A percentile compares a stretch with the other conserved stretches of the same genome.
Conservation (phyloP, 2,797 vertebrate species). For the Chromobotia macracanthus region DNA sequence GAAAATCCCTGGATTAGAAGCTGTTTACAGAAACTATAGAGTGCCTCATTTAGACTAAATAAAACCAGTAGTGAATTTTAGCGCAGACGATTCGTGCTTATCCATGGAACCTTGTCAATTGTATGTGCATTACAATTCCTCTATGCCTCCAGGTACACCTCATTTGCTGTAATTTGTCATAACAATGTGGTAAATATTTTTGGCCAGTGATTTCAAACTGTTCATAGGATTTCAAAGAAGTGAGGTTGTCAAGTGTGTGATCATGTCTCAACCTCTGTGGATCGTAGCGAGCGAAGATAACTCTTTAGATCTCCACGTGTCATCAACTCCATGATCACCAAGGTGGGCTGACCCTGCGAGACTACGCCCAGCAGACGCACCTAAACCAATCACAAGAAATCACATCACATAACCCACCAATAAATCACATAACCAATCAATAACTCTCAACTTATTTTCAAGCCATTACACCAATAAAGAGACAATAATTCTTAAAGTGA, state of each 20-base stretch:
- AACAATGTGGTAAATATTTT: too few relatives aligned
- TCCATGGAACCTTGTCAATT: not conserved
- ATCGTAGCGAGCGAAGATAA: conserved; percentile 90
- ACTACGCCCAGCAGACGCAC: conserved; percentile 96
- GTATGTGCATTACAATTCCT: not conserved
- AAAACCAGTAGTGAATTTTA: not conserved
- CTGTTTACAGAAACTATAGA: not conserved
- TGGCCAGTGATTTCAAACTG: too few relatives aligned
- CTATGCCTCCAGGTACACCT: not conserved
- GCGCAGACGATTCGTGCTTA: not conserved
- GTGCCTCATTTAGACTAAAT: not conserved
- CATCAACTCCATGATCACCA: conserved; percentile 99
- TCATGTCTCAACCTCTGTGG: conserved; percentile 82
- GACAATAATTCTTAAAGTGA: not conserved
- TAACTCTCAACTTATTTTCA: not conserved
- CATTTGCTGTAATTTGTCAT: not conserved
- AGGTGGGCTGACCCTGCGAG: conserved; percentile 95
- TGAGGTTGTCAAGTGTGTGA: not conserved
- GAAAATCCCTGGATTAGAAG: not conserved
- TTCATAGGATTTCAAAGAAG: not conserved
- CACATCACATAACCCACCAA: not conserved
- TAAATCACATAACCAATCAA: too few relatives aligned
- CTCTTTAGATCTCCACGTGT: conserved; percentile 96
- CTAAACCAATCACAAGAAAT: conserved; percentile 69
- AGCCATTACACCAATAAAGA: too few relatives aligned